Evolutionary conservation across 2,113 vertebrate species (phyloP), one percentile per base, ranked within the genome.

Genomic region (Dromas ardeola): DNA sequence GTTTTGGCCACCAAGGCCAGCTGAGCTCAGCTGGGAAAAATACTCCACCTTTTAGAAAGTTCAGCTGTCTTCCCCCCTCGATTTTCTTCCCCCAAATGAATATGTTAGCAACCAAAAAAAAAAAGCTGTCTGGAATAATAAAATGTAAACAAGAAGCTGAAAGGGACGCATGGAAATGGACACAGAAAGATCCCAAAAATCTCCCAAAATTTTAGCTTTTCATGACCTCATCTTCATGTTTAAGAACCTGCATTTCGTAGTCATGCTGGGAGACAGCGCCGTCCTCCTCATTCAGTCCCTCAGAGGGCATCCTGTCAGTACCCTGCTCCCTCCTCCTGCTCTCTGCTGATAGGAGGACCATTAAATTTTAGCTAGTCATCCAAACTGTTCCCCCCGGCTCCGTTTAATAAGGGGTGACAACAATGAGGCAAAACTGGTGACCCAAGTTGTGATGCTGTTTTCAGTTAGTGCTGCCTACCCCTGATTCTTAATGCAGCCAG

Each of bases 1-100:
- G 30, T 55, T 86, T 62, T 84, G 90, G 85, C 67, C 80, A 96
- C 38, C 29, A 61, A 91, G 22, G 22, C 61, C 73, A 89, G 36
- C 45, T 86, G 43, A 88, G 47, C 56, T 89, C 94, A 81, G 43
- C 29, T 55, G 70, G 27, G 49, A 86, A 81, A 90, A 93, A 76
- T 19, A 89, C 17, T 61, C 40, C 5, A 76, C 14, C 30, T 93
- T 91, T 91, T 17, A 62, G 40, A 84, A 95, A 76, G n/a, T 63
- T 73, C 15, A 43, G 27, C 34, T 88, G n/a, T 72, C 89, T 30
- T 3, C 2, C 9, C 9, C 2, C 8, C 23, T 63, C 18, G 20
- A 32, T 29, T 49, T 52, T 86, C 45, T 77, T 36, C 38, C 5
- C 13, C 15, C 2, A 70, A 88, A 91, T n/a, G 3, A 77, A 79